These are phyloP conservation scores for Drosophila auraria DNA, from an alignment of 1,140 invertebrate species.

Conservation along the genomic window DNA sequence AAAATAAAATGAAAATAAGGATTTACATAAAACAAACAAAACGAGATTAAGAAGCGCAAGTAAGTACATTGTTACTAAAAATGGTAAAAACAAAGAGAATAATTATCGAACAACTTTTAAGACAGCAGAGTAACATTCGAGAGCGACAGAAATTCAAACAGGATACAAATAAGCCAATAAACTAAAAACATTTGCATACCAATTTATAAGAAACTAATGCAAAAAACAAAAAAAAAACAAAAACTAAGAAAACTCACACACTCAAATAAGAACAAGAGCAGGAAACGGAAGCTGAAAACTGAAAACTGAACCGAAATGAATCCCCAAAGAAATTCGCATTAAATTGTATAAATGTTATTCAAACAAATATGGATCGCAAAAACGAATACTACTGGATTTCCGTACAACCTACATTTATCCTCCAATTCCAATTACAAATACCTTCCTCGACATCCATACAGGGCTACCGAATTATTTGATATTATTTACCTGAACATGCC, in stretches of 20 bases:
- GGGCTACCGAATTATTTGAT: conserved; percentile 30
- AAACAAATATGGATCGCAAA: conserved; percentile 27
- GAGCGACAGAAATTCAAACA: conserved; percentile 51
- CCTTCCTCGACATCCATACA: conserved; percentile 20
- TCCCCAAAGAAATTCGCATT: conserved; percentile 37
- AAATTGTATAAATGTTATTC: conserved; percentile 71
- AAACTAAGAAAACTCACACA: conserved; percentile 1
- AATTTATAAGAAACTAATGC: conserved; percentile 39
- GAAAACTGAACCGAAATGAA: conserved; percentile 24
- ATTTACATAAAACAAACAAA: conserved; percentile 56
- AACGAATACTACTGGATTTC: conserved; percentile 65
- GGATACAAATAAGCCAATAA: conserved; percentile 45
- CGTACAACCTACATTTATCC: conserved; percentile 40
- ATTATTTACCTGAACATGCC: conserved; percentile 69
- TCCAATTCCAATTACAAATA: conserved; percentile 7
- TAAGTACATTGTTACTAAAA: conserved; percentile 83
- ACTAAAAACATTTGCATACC: conserved; percentile 37
- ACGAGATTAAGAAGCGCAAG: conserved; percentile 71
- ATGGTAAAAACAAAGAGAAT: conserved; percentile 36
- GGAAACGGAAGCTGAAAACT: conserved; percentile 43
- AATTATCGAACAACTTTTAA: conserved; percentile 54
- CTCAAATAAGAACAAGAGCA: conserved; percentile 34
- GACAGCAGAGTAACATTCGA: conserved; percentile 31
- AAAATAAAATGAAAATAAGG: conserved; percentile 60
- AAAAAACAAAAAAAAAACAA: background rate